These are phyloP conservation scores for Thamnaconus septentrionalis DNA, from an alignment of 2,113 vertebrate species.

Conservation along the genomic window DNA sequence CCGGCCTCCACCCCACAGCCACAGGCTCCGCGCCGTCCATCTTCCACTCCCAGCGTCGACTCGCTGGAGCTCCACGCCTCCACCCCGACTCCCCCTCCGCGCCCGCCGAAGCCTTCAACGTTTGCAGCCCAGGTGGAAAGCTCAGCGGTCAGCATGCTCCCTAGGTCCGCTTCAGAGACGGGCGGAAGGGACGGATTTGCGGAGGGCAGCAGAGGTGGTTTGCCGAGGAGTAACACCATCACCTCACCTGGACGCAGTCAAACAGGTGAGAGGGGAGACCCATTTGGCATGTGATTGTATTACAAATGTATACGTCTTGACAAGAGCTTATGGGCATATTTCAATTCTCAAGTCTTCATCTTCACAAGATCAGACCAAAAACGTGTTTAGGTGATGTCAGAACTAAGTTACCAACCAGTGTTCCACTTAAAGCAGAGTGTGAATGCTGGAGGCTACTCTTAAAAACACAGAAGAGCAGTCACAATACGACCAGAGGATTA, in stretches of 20 bases:
- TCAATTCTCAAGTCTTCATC: no score
- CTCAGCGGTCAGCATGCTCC: background rate
- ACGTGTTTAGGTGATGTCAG: no score
- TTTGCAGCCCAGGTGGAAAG: slow-evolving; percentile 26
- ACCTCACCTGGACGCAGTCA: slow-evolving; percentile 4
- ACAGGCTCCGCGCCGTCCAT: slow-evolving; percentile 1
- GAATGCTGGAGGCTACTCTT: no score
- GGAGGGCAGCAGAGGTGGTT: background rate
- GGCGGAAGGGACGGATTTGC: slow-evolving; percentile 25
- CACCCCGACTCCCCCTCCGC: slow-evolving; percentile 55
- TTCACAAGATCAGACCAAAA: no score
- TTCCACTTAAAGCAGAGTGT: no score
- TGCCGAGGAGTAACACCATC: slow-evolving; percentile 22
- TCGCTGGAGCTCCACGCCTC: slow-evolving; percentile 40
- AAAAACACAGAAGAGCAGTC: no score
- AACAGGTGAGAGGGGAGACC: slow-evolving; percentile 20
- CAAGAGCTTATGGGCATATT: no score
- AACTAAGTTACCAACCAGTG: no score
- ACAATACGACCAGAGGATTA: no score
- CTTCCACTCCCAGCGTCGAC: slow-evolving; percentile 55
- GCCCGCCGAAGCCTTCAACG: slow-evolving; percentile 55
- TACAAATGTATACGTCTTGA: no score
- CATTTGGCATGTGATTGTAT: background rate
- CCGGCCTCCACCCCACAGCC: slow-evolving; percentile 14
- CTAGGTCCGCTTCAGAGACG: slow-evolving; percentile 18